Evolutionary conservation across 2,888 invertebrate genomes (phyloP), one percentile per base, ranked within the genome.

Genomic region (Cantharis rustica): DNA sequence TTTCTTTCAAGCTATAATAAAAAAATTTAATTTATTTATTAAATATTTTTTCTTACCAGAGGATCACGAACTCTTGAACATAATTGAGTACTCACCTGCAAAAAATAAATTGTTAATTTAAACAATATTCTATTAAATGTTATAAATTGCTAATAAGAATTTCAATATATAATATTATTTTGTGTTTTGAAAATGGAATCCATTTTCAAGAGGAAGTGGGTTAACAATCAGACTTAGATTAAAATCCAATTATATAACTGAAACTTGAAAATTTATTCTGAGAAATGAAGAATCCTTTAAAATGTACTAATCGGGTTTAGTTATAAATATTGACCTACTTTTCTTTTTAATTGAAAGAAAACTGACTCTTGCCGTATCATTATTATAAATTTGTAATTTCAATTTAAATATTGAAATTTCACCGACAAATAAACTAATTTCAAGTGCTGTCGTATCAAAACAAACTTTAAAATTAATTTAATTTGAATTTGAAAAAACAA

Each of bases 141-240:
- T 9, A 47, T n/a, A 47, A 47, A 47, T 47, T n/a, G 47, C n/a
- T n/a, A 47, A 23, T 23, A 23, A 27, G n/a, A n/a, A 47, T 47
- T 47, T n/a, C 47, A 69, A 73, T 69, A 62, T 73, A 69, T 31
- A 73, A 69, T 69, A 69, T n/a, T 63, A 20, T 61, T 61, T 71
- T 23, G 61, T 70, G 26, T 74, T 74, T 70, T 70, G 64, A 75
- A 75, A 75, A 66, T 66, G 61, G 68, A 69, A 75, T 71, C 61
- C 71, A 75, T 71, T 68, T 61, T 75, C 3, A 64, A 68, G 71
- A 72, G 72, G 69, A 69, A 71, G 47, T 47, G 47, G 47, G 47
- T 71, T 75, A 75, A 75, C 76, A 73, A 76, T 72, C 75, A 75
- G 69, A 75, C 47, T 66, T 75, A 69, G 75, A 75, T 75, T 75